Base-by-base conservation (phyloP, 1,140 invertebrate species). In the Hycleus cichorii region DNA sequence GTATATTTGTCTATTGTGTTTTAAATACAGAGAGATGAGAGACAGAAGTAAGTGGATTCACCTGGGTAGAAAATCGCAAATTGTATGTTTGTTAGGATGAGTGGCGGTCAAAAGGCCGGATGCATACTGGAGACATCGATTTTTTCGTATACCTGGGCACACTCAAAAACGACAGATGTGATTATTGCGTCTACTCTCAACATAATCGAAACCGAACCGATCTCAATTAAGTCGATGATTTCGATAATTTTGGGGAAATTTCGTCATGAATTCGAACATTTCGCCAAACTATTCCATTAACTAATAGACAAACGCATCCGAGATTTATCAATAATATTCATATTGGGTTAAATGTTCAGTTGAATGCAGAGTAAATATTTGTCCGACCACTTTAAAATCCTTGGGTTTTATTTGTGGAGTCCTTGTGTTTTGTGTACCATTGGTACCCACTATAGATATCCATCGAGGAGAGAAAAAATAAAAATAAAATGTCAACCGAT, bases 401-500 rank as follows among this genome's bases (percentile, higher is more conserved):
- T 44, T 12, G 25, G 4, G 46, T 9, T 43, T 11, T 63, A 58
- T 63, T 57, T 60, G 46, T 46, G 3, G 8, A 57, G 48, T 60
- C 51, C 58, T 59, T 49, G 25, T 4, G 38, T 10, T 55, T 47
- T 32, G 32, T 32, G 32, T 32, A 32, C 32, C 32, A 32, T 32
- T 32, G 18, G 32, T 32, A 7, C 32, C 32, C 32, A 32, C 32
- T 32, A 18, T 18, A 32, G 32, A 32, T 7, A 32, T 7, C 4
- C 32, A 32, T 32, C 32, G 32, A 7, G 4, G 7, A 7, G 7
- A 32, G 32, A 32, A 32, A 39, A 54, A 58, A 18, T 18, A 18
- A 18, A 18, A 18, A 18, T 18, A 60, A 62, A 63, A 53, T 63
- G 64, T 62, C 64, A 65, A 65, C 55, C 59, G 58, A 65, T 65